Conservation (phyloP, 2,797 vertebrate species). For the Streptopelia turtur region DNA sequence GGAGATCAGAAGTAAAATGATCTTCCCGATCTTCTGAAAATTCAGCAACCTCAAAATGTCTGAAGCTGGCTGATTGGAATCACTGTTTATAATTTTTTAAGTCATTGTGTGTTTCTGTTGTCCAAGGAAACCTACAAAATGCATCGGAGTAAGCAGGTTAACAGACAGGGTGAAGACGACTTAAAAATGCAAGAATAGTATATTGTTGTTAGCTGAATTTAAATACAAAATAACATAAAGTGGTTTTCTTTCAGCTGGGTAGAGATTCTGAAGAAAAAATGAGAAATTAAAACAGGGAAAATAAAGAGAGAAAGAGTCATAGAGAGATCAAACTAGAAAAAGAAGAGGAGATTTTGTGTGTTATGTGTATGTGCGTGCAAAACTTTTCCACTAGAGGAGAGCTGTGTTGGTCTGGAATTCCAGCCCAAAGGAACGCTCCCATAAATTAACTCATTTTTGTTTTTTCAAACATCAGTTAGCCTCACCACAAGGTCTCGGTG, state of each 20-base stretch:
- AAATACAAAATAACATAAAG: rapidly evolving
- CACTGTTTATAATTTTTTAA: not conserved
- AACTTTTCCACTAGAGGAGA: conserved; percentile 58
- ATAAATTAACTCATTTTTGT: conserved; percentile 62
- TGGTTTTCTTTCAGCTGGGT: not conserved
- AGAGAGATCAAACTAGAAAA: not conserved
- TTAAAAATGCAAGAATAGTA: not conserved
- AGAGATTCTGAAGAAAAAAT: not conserved
- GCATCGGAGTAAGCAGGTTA: not conserved
- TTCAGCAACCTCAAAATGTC: not conserved
- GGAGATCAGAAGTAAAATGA: not conserved
- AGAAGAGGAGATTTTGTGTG: not conserved
- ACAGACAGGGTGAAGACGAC: not conserved
- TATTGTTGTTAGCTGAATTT: not conserved
- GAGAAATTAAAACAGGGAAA: not conserved
- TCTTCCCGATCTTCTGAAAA: not conserved
- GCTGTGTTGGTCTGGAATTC: conserved; percentile 34
- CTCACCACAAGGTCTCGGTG: conserved; percentile 61
- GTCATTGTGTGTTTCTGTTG: not conserved
- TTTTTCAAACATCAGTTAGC: conserved; percentile 62
- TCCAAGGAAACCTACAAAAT: not conserved
- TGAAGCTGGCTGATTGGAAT: rapidly evolving
- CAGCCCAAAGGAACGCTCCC: conserved; percentile 47
- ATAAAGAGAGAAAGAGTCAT: not conserved
- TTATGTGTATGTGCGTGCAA: not conserved